These are phyloP conservation scores for Lagopus leucura DNA, from an alignment of 2,113 vertebrate genomes.

Conservation along the genomic window DNA sequence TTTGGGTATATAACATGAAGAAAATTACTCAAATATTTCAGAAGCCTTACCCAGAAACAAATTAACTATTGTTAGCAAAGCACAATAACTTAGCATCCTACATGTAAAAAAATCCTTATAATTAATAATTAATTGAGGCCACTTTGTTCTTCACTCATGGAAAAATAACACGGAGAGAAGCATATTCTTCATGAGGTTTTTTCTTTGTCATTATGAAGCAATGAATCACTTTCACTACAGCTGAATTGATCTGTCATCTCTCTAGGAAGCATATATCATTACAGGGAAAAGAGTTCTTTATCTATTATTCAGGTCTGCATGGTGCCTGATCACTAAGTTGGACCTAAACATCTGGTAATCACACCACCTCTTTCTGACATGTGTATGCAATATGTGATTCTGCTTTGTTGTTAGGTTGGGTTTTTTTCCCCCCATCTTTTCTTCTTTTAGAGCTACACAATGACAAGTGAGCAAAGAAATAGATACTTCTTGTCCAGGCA, in stretches of 20 bases:
- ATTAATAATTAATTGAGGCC: conserved; percentile 73
- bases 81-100: conserved; percentile 56
- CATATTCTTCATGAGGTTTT: background rate
- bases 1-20: conserved; percentile 53
- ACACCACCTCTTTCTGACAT: conserved; percentile 10
- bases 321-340: conserved; percentile 53
- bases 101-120: conserved; percentile 57
- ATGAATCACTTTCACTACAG: conserved; percentile 62
- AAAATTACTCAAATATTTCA: conserved; percentile 60
- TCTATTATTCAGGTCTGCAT: background rate
- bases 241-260: conserved; percentile 49
- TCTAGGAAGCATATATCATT: conserved; percentile 46
- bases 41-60: conserved; percentile 41
- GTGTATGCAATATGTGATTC: background rate
- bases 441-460: background rate
- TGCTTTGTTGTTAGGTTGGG: background rate
- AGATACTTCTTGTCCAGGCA: background rate
- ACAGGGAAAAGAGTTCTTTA: background rate
- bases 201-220: conserved; percentile 15
- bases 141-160: conserved; percentile 29
- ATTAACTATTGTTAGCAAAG: conserved; percentile 39
- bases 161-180: background rate
- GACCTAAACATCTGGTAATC: conserved; percentile 58
- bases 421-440: too few relatives aligned
- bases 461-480: conserved; percentile 32